A percentile compares a stretch with the other conserved stretches of the same genome.
These are phyloP conservation scores for Paracentrotus lividus DNA, from an alignment of 53 echinoderm and acorn worm species.

Conservation along the genomic window DNA sequence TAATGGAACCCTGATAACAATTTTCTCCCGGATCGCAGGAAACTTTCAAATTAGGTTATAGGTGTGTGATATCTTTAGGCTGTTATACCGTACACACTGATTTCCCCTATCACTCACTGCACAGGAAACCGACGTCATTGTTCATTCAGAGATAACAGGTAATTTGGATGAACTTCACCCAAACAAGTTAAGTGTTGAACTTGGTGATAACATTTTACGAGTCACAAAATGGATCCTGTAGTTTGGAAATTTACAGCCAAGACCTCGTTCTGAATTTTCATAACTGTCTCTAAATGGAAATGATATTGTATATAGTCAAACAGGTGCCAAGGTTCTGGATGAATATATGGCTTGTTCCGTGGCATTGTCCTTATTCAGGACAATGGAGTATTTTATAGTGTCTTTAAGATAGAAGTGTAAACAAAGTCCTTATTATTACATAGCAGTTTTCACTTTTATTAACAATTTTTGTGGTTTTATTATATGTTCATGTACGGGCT, in stretches of 20 bases:
- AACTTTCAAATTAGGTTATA: conserved; percentile 3
- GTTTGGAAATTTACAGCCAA: conserved; percentile 23
- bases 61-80: neutral
- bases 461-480: neutral
- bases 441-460: neutral
- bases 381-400: neutral
- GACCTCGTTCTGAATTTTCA: neutral
- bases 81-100: conserved; percentile 1
- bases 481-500: too few relatives aligned
- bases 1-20: conserved; percentile 3
- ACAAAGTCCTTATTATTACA: neutral
- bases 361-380: neutral
- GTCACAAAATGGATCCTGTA: conserved; percentile 29
- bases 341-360: neutral
- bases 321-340: neutral
- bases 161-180: neutral
- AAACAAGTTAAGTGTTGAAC: neutral
- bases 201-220: neutral
- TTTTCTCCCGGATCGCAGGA: neutral
- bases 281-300: neutral
- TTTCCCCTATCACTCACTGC: conserved; percentile 25
- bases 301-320: neutral
- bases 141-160: conserved; percentile 23
- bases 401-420: neutral
- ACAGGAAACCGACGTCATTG: conserved; percentile 49